Evolutionary conservation across 2,797 vertebrate species (phyloP).

Genomic region (Sebastes minor): DNA sequence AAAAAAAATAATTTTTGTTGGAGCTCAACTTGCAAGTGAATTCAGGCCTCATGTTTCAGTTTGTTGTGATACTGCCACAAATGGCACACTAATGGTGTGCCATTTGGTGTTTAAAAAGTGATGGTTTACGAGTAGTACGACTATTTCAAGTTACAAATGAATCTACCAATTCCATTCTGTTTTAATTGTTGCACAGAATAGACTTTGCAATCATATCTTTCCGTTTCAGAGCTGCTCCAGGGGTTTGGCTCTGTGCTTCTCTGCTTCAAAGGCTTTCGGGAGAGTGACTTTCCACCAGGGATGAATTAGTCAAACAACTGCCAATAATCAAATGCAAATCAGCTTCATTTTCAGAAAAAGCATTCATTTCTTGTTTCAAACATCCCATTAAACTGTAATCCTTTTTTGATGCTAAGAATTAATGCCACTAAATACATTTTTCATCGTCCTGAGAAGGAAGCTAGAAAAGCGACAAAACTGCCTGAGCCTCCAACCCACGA

Average conservation of each 20-base stretch:
- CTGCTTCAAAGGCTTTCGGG: background rate
- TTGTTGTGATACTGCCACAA: fast-evolving
- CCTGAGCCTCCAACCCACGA: background rate
- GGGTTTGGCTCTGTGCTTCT: background rate
- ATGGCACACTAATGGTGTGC: no score
- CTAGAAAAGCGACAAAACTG: background rate
- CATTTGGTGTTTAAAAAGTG: background rate
- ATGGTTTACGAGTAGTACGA: background rate
- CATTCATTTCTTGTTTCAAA: background rate
- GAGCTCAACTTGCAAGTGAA: background rate
- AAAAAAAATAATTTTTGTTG: background rate
- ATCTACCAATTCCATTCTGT: background rate
- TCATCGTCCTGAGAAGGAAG: background rate
- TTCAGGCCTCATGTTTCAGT: background rate
- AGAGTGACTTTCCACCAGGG: background rate
- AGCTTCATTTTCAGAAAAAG: background rate
- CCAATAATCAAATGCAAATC: background rate
- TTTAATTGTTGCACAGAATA: background rate
- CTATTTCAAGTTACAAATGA: background rate
- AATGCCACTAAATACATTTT: background rate
- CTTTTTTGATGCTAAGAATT: background rate
- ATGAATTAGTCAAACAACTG: background rate
- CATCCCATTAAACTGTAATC: background rate
- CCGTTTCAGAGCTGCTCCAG: background rate
- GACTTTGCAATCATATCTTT: background rate